A percentile compares a stretch with the other conserved stretches of the same genome.
These are phyloP conservation scores for Plutella xylostella DNA, from an alignment of 2,888 invertebrate genomes.

Conservation along the genomic window DNA sequence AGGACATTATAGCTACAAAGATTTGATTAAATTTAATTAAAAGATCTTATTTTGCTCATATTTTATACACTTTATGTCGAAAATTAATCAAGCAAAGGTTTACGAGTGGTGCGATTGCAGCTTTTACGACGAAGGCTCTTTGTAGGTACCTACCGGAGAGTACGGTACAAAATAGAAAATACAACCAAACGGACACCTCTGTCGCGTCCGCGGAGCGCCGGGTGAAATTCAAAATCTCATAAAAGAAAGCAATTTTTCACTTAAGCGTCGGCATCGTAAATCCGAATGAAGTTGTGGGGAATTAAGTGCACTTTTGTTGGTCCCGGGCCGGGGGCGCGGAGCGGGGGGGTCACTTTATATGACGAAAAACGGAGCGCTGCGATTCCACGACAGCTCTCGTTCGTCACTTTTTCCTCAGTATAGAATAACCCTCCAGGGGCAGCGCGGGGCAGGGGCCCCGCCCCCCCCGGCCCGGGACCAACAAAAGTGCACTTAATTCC, in stretches of 20 bases:
- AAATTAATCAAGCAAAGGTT: not conserved
- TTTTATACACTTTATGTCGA: not conserved
- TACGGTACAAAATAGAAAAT: too few species aligned
- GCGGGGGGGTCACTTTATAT: too few species aligned
- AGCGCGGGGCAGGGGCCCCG: slow-evolving; percentile 2
- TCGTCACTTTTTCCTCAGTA: too few species aligned
- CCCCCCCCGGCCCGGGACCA: slow-evolving; percentile 27
- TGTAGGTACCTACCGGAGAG: too few species aligned
- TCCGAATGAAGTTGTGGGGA: slow-evolving; percentile 37
- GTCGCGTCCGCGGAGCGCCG: not conserved
- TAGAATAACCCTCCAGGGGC: too few species aligned
- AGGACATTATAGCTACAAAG: too few species aligned
- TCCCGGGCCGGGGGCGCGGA: slow-evolving; percentile 24
- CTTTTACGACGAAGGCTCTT: too few species aligned
- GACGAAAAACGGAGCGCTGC: too few species aligned
- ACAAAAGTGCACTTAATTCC: slow-evolving; percentile 48
- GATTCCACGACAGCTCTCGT: too few species aligned
- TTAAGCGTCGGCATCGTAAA: slow-evolving; percentile 41
- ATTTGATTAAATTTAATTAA: too few species aligned
- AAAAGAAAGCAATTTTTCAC: slow-evolving; percentile 49
- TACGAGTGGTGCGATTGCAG: not conserved
- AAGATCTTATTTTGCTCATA: not conserved
- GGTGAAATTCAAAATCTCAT: slow-evolving; percentile 32
- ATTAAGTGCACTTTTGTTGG: slow-evolving; percentile 48
- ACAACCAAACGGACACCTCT: not conserved